Evolutionary conservation across 1,140 invertebrate genomes (phyloP).

Genomic region (Megalonaias nervosa): DNA sequence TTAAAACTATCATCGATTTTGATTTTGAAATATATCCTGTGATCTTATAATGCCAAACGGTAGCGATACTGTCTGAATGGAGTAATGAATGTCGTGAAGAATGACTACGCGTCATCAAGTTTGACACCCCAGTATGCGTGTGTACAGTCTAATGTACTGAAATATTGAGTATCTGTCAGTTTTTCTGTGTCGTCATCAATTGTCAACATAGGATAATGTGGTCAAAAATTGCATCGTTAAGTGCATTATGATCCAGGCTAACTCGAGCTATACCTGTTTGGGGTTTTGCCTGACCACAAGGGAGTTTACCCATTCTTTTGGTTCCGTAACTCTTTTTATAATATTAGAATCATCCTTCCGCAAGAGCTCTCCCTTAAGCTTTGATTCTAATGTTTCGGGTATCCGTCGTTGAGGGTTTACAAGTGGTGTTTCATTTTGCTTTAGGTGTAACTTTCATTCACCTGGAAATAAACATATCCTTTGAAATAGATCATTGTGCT

Average conservation of each 20-base stretch:
- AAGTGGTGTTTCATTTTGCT: slow-evolving; percentile 37
- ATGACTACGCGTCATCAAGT: slow-evolving; percentile 43
- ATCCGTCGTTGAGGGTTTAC: slow-evolving; percentile 46
- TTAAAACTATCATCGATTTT: background rate
- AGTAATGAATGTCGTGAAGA: slow-evolving; percentile 47
- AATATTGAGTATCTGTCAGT: slow-evolving; percentile 10
- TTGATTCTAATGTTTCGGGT: slow-evolving; percentile 39
- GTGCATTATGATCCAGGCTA: slow-evolving; percentile 8
- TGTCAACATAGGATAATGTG: slow-evolving; percentile 51
- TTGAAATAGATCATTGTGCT: slow-evolving; percentile 40
- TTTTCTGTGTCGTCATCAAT: slow-evolving; percentile 28
- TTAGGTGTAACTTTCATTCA: slow-evolving; percentile 45
- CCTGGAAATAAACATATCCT: slow-evolving; percentile 27
- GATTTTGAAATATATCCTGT: slow-evolving; percentile 5
- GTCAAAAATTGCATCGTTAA: slow-evolving; percentile 41
- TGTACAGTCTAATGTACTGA: slow-evolving; percentile 26
- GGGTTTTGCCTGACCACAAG: too few species aligned
- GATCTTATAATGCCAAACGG: slow-evolving; percentile 35
- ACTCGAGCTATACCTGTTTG: slow-evolving; percentile 14
- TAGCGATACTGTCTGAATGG: slow-evolving; percentile 42
- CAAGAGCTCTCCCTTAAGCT: slow-evolving; percentile 31
- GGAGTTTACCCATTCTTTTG: too few species aligned
- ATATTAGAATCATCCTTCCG: slow-evolving; percentile 10
- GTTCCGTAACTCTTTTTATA: too few species aligned
- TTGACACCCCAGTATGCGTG: slow-evolving; percentile 37